Evolutionary conservation across 2,888 invertebrate genomes (phyloP).

Genomic region (Masnerella sp.): DNA sequence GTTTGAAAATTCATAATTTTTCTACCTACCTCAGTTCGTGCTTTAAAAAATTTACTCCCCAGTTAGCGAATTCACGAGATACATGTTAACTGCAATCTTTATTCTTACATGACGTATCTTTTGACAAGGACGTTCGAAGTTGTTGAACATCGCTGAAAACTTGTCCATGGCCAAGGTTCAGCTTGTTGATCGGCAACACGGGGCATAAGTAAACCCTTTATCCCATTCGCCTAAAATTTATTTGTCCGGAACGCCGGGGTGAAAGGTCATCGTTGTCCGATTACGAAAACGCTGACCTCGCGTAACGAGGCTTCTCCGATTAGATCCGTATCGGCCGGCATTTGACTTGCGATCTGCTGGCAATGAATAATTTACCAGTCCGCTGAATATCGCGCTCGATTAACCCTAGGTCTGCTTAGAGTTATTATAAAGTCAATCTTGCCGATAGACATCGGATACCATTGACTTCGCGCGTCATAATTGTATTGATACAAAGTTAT

Average conservation of each 20-base stretch:
- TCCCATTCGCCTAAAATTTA: neutral
- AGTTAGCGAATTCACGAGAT: too few relatives aligned
- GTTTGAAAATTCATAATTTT: too few relatives aligned
- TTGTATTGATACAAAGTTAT: constrained; percentile 46
- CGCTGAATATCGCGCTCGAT: constrained; percentile 56
- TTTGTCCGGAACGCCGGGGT: neutral
- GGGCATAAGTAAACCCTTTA: too few relatives aligned
- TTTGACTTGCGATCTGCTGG: constrained; percentile 54
- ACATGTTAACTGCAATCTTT: too few relatives aligned
- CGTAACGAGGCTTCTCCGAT: constrained; percentile 33
- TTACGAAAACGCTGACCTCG: constrained; percentile 40
- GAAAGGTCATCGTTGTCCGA: constrained; percentile 15
- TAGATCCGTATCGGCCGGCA: constrained; percentile 41
- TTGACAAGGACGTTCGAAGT: too few relatives aligned
- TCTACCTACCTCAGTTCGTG: too few relatives aligned
- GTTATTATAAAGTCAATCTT: constrained; percentile 57
- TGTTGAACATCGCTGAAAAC: too few relatives aligned
- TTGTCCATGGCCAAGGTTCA: too few relatives aligned
- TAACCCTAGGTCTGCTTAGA: constrained; percentile 48
- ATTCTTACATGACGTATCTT: too few relatives aligned
- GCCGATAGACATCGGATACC: constrained; percentile 55
- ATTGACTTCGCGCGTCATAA: constrained; percentile 54
- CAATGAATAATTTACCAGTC: constrained; percentile 60
- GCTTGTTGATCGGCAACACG: too few relatives aligned
- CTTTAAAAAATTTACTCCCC: too few relatives aligned